Evolutionary conservation across 2,888 invertebrate genomes (phyloP), one percentile per base, ranked within the genome.

Genomic region (Subacronicta megacephala): DNA sequence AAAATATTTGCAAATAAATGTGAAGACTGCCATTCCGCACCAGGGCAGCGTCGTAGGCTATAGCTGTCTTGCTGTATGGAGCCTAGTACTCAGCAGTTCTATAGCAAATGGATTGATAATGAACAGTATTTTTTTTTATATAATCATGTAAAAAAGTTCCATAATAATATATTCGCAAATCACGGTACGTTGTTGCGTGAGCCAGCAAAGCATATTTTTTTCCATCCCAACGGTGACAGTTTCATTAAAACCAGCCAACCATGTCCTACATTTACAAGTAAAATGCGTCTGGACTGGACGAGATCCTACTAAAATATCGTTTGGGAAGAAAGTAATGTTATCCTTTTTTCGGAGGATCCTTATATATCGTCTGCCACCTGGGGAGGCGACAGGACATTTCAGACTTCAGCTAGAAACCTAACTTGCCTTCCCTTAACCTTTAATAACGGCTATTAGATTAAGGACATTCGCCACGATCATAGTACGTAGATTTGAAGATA

Each of bases 181-280:
- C 61, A 60, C 46, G 13, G 45, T 13, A 44, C 49, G 54, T 62
- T 71, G 63, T 73, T 57, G 62, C 41, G 33, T 63, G 38, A 54
- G 45, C 61, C 61, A 74, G 31, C 49, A 59, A 31, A 53, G 60
- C 70, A 59, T 62, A 68, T 52, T 71, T 75, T 72, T 75, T 77
- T 68, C 63, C 67, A 54, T 76, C 68, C 58, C 77, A 72, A 44
- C 63, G 72, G 75, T 74, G 77, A 71, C 75, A 77, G 75, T 68
- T 77, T 74, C 75, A 75, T 75, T 74, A 75, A 65, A 75, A 58
- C 17, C 77, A 77, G 59, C 54, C 57, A 77, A 58, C 75, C 75
- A 74, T 75, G 62, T 12, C 9, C 55, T 38, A 56, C 68, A 76
- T 75, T 75, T 77, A 77, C 75, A 77, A 75, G 75, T 74, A 74